phyloP scores from a whole-genome alignment of 1,140 invertebrate species.

The Xylocopa sonorina region DNA sequence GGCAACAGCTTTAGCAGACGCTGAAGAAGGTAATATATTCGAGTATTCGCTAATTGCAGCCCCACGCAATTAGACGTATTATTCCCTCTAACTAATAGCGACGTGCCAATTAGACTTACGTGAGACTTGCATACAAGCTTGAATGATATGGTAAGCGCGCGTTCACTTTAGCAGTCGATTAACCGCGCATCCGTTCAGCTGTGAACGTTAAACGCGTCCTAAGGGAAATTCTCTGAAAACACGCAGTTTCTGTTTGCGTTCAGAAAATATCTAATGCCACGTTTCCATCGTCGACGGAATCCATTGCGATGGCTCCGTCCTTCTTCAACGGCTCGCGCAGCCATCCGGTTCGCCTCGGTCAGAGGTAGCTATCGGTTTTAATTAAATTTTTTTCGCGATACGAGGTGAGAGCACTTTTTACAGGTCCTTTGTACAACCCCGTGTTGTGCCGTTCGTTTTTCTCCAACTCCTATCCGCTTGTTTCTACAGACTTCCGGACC shows the following conservation, averaged over 20 bases:
- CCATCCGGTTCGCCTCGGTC: not conserved
- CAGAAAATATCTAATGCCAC: conserved; percentile 25
- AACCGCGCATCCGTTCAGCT: not conserved
- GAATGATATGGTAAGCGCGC: not conserved
- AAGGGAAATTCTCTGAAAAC: conserved; percentile 43
- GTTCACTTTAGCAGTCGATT: conserved; percentile 20
- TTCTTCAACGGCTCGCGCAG: not conserved
- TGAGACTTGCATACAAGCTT: conserved; percentile 1
- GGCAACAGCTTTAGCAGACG: no score
- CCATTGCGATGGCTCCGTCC: conserved; percentile 15
- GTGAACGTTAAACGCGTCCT: not conserved
- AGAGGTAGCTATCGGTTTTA: conserved; percentile 20
- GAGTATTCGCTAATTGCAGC: conserved; percentile 24
- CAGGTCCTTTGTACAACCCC: no score
- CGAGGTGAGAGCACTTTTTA: not conserved
- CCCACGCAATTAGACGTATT: not conserved
- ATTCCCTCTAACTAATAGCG: conserved; percentile 27
- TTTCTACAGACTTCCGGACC: not conserved
- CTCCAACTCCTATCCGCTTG: not conserved
- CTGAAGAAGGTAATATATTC: conserved; percentile 3
- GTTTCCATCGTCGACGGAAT: conserved; percentile 4
- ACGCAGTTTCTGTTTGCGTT: conserved; percentile 15
- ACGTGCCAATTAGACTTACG: conserved; percentile 25
- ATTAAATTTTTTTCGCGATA: conserved; percentile 22
- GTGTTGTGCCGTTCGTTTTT: not conserved